These are phyloP conservation scores for Pharmacophagus antenor DNA, from an alignment of 2,888 invertebrate genomes.

Conservation along the genomic window DNA sequence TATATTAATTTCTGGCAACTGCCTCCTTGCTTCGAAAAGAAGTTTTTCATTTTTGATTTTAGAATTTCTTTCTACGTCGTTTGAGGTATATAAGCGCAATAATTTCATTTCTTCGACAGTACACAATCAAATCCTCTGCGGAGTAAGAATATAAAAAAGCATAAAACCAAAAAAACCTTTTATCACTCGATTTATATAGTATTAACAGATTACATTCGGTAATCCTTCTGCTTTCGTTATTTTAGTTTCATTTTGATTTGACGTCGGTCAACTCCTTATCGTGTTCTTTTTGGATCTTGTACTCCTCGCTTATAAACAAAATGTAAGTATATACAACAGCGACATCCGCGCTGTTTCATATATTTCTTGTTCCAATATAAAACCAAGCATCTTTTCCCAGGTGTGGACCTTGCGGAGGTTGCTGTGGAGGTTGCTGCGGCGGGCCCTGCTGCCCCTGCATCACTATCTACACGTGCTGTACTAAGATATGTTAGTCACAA, in stretches of 20 bases:
- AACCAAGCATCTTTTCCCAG: too few species aligned
- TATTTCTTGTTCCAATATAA: too few species aligned
- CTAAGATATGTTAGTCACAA: conserved; percentile 61
- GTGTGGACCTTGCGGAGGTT: conserved; percentile 22
- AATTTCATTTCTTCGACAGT: conserved; percentile 3
- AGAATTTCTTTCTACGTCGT: conserved; percentile 8
- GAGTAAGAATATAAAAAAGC: conserved; percentile 21
- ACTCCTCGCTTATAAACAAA: background rate
- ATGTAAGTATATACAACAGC: background rate
- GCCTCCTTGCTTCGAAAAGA: background rate
- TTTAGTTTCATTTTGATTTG: background rate
- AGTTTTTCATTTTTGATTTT: conserved; percentile 10
- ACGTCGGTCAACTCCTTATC: background rate
- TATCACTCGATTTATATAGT: background rate
- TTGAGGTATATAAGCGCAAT: conserved; percentile 15
- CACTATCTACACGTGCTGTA: conserved; percentile 71
- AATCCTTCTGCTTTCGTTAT: background rate
- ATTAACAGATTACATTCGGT: background rate
- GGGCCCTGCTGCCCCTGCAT: conserved; percentile 56
- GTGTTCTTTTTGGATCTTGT: background rate
- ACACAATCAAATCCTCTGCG: conserved; percentile 25
- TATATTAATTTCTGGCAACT: conserved; percentile 18
- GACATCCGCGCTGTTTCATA: too few species aligned
- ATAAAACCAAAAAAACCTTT: conserved; percentile 19
- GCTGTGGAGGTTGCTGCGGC: conserved; percentile 43